phyloP scores from a whole-genome alignment of 2,113 vertebrate species.

The Varanus salvator region DNA sequence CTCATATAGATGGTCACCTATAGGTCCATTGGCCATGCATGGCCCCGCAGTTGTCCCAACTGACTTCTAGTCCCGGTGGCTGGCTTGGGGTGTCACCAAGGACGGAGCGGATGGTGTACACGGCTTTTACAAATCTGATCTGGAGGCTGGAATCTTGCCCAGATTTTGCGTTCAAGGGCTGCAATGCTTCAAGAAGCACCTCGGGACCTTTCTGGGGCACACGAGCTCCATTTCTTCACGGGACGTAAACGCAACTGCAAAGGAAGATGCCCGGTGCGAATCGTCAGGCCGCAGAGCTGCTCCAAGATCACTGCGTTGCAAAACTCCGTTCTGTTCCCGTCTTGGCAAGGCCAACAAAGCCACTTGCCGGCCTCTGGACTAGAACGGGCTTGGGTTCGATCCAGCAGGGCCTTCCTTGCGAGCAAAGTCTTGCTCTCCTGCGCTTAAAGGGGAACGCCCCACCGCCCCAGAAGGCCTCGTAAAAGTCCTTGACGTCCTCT shows the following conservation, averaged over 20 bases:
- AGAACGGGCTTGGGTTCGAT: background rate
- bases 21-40: background rate
- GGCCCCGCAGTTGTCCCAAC: background rate
- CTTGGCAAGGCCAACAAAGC: too few relatives aligned
- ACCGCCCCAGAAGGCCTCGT: background rate
- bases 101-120: background rate
- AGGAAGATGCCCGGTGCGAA: too few relatives aligned
- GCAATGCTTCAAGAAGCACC: background rate
- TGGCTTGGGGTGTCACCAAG: background rate
- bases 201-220: background rate
- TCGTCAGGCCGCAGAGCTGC: too few relatives aligned
- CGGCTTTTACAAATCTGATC: background rate
- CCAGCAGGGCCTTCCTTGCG: background rate
- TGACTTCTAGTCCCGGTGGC: background rate
- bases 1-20: too few relatives aligned
- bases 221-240: too few relatives aligned
- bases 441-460: background rate
- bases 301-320: too few relatives aligned
- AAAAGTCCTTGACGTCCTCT: background rate
- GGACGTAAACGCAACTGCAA: too few relatives aligned
- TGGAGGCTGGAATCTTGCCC: background rate
- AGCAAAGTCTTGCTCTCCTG: background rate
- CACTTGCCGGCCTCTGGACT: background rate
- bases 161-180: background rate
- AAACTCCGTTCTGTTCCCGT: too few relatives aligned